These are phyloP conservation scores for Agonum fuliginosum DNA, from an alignment of 2,888 invertebrate genomes.

Conservation along the genomic window DNA sequence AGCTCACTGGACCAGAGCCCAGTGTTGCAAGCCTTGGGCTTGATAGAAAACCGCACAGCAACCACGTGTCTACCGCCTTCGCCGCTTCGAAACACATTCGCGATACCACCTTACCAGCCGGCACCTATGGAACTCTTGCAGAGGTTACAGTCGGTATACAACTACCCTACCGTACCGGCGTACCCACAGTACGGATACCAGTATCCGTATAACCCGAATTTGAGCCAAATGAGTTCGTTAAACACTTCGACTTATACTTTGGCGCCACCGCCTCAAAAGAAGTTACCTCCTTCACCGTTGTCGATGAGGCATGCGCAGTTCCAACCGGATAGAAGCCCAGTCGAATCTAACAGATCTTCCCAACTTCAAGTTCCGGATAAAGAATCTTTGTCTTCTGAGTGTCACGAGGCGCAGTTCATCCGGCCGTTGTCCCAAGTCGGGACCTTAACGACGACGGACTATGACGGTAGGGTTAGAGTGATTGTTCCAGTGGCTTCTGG, in stretches of 20 bases:
- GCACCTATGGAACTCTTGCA: slow-evolving; percentile 71
- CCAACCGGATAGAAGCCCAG: slow-evolving; percentile 65
- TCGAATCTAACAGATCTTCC: no score
- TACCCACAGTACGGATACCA: slow-evolving; percentile 44
- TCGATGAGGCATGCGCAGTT: slow-evolving; percentile 68
- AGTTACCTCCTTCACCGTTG: slow-evolving; percentile 68
- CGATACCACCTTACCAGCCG: slow-evolving; percentile 66
- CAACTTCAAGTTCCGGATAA: slow-evolving; percentile 61
- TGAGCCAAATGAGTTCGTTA: slow-evolving; percentile 36
- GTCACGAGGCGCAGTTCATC: slow-evolving; percentile 75
- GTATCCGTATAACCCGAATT: slow-evolving; percentile 53
- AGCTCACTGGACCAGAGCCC: slow-evolving; percentile 67
- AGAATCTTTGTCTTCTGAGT: neutral
- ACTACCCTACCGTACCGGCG: slow-evolving; percentile 68
- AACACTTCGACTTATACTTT: slow-evolving; percentile 64
- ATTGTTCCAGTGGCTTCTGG: slow-evolving; percentile 76
- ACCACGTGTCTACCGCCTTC: slow-evolving; percentile 69
- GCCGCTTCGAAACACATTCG: slow-evolving; percentile 68
- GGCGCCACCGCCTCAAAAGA: slow-evolving; percentile 70
- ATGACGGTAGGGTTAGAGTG: slow-evolving; percentile 78
- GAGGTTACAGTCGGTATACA: slow-evolving; percentile 73
- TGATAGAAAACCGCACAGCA: slow-evolving; percentile 70
- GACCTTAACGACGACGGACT: slow-evolving; percentile 77
- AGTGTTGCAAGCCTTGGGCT: slow-evolving; percentile 67
- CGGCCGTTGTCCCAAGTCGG: slow-evolving; percentile 81